Base-by-base conservation (phyloP, 2,888 invertebrate species). In the Andrena haemorrhoa region DNA sequence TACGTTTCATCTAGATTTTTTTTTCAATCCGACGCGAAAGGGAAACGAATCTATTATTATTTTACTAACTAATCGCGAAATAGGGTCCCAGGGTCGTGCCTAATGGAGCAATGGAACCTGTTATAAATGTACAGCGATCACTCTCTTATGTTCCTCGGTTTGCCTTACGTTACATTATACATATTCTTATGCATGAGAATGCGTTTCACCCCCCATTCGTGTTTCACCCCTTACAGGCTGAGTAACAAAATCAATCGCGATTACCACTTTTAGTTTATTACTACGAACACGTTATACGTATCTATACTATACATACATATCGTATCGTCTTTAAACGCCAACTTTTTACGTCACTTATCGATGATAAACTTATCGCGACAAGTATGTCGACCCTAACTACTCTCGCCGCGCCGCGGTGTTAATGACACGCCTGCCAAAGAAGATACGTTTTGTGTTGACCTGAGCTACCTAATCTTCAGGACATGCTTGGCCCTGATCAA, bases 401-500 rank as follows among this genome's bases (percentile, higher is more conserved):
- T 41, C 68, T 58, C 68, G 65, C 23, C 56, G 20, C 56, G 56
- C 73, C 58, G 86, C 68, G 83, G 74, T 83, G 82, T 84, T 82
- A 75, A 80, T 68, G 87, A 86, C 83, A 82, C 75, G 73, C 81
- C 79, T 79, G 23, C 70, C 60, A 69, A 86, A 83, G 84, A 84
- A 82, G 79, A 86, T 86, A 89, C 89, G 89, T 91, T 92, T 91
- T 92, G 91, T 92, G 90, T 93, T 94, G 88, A 93, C 90, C 92
- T 93, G 92, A 92, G 90, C 90, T 92, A 92, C 93, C 90, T 91
- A 90, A 92, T 94, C 92, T 92, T 90, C 93, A 98, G 98, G 98
- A 98, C 94, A 97, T 98, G 96, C 96, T 97, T 94, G 97, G 97
- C 93, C 97, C 98, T 92, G 98, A 98, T 94, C 98, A 98, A 95